Conservation (phyloP, 2,113 vertebrate species). For the Columba livia region DNA sequence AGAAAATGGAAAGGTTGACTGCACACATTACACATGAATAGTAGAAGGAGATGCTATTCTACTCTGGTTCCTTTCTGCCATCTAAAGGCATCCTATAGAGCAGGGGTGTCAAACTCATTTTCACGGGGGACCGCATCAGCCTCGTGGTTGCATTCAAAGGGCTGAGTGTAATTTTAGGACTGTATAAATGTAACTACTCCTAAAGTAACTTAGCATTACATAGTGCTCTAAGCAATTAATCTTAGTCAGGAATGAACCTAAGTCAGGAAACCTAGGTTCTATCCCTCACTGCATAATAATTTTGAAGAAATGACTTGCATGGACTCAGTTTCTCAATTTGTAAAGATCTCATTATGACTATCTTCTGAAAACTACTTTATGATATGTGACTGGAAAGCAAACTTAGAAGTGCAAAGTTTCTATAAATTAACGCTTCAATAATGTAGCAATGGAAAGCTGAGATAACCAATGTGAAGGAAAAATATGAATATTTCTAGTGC, state of each 20-base stretch:
- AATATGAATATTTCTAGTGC: not conserved
- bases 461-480: not conserved
- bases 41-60: constrained; percentile 49
- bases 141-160: no score
- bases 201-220: constrained; percentile 48
- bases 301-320: constrained; percentile 12
- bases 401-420: not conserved
- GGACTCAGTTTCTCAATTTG: constrained; percentile 15
- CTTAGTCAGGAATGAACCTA: no score
- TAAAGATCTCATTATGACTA: no score
- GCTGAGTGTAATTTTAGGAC: no score
- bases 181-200: not conserved
- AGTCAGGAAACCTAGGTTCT: constrained; percentile 23
- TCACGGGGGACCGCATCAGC: no score
- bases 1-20: constrained; percentile 61
- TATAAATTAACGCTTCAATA: not conserved
- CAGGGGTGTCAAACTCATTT: no score
- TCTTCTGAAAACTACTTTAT: constrained; percentile 2
- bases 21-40: constrained; percentile 53
- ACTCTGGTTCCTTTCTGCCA: constrained; percentile 59
- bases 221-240: constrained; percentile 30
- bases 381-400: not conserved
- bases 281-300: not conserved
- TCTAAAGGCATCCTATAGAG: constrained; percentile 45
- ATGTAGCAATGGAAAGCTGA: not conserved